Evolutionary conservation across 2,888 invertebrate genomes (phyloP), one percentile per base, ranked within the genome.

Genomic region (Fissipunctia ypsillon): DNA sequence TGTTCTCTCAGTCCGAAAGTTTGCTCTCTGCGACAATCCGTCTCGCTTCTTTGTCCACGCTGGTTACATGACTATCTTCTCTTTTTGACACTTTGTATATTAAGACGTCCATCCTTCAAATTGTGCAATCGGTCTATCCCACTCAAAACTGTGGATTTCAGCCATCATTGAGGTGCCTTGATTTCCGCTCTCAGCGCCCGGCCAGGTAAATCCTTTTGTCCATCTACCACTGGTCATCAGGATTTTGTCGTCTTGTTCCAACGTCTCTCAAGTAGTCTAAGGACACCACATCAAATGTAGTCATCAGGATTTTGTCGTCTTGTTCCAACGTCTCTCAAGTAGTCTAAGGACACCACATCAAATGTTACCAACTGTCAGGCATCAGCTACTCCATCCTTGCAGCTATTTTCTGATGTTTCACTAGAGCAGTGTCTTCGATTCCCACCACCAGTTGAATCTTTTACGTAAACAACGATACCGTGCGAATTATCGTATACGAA

Each of bases 391-490:
- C 43, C n/a, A 19, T 48, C 16, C 19, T n/a, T 67, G 25, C 66
- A n/a, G 28, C 31, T 59, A 48, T 80, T 63, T 52, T 25, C 3
- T 52, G 31, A 35, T 28, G 56, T 28, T 54, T 54, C 19, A 19
- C 19, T 28, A 19, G 54, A 28, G 54, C 16, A 54, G 9, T 9
- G 54, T 31, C 56, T 61, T 61, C 48, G 54, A 28, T 68, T 38
- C 31, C 54, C 67, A 25, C 22, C 43, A 60, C 35, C 60, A 70
- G 43, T 54, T 71, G 64, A 19, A 50, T 70, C 16, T 69, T 68
- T 59, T 64, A 80, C 71, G 81, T 88, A 93, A 94, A 92, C 94
- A 94, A 94, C 91, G 91, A 93, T 85, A 93, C 91, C 93, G 85
- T 88, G 90, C 89, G 87, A 88, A 90, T 85, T 76, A 89, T 91